Evolutionary conservation across 2,113 vertebrate genomes (phyloP).

Genomic region (Todiramphus saurophagus): DNA sequence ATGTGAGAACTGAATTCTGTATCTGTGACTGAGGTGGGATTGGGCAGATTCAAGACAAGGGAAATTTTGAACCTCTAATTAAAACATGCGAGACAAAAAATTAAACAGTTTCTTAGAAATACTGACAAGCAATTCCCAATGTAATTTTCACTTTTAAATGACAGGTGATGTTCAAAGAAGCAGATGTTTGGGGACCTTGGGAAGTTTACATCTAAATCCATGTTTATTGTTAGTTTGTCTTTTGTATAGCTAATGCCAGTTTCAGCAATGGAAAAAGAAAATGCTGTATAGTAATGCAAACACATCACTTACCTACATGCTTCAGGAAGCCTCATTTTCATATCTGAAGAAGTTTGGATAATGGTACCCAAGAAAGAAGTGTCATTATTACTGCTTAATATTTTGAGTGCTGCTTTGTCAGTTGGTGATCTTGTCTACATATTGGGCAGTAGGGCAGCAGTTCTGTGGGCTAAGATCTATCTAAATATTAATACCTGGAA

Average conservation of each 20-base stretch:
- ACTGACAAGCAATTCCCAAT: background rate
- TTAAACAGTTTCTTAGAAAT: background rate
- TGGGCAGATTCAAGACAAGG: background rate
- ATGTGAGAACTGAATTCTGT: background rate
- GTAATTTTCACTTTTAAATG: background rate
- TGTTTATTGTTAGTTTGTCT: background rate
- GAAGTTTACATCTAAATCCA: background rate
- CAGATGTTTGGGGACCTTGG: background rate
- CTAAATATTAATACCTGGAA: background rate
- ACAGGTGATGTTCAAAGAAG: background rate
- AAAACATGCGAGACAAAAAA: background rate
- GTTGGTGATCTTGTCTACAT: background rate
- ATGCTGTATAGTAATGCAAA: background rate
- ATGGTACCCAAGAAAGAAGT: background rate
- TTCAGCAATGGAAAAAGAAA: background rate
- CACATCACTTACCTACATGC: background rate
- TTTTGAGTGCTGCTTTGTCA: background rate
- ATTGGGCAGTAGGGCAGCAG: background rate
- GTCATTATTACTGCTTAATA: background rate
- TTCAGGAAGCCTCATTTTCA: background rate
- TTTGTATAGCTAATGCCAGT: background rate
- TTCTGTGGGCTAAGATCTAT: background rate
- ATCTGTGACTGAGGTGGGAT: background rate
- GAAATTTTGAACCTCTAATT: background rate
- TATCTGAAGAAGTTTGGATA: background rate